Evolutionary conservation across 1,140 invertebrate species (phyloP).

Genomic region (Cepaea nemoralis): DNA sequence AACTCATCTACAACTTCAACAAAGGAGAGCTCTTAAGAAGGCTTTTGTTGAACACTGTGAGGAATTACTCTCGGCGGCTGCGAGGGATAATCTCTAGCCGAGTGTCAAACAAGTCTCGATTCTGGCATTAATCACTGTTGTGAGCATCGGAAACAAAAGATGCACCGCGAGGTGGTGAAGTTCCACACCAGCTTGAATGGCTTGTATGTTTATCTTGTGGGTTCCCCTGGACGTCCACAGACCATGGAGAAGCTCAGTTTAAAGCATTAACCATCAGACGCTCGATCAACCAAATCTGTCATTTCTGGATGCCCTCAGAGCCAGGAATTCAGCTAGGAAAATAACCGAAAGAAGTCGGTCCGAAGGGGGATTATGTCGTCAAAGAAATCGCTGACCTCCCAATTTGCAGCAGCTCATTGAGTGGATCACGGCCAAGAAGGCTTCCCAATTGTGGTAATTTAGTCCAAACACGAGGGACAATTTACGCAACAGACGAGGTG

Average conservation of each 20-base stretch:
- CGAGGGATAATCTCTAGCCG: neutral
- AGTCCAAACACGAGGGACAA: slow-evolving; percentile 13
- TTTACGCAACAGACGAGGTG: slow-evolving; percentile 13
- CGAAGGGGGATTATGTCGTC: neutral
- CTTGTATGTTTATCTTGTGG: neutral
- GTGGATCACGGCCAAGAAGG: neutral
- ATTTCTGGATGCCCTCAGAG: slow-evolving; percentile 1
- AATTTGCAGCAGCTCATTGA: slow-evolving; percentile 6
- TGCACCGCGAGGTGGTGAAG: neutral
- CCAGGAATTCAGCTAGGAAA: neutral
- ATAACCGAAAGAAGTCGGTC: neutral
- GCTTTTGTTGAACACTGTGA: neutral
- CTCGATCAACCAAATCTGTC: neutral
- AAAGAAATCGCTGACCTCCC: neutral
- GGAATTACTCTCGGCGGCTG: slow-evolving; percentile 22
- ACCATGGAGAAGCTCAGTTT: neutral
- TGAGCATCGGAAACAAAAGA: neutral
- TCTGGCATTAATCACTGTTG: neutral
- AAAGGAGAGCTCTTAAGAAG: neutral
- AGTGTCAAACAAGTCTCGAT: neutral
- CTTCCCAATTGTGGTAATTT: slow-evolving; percentile 16
- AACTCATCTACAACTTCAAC: neutral
- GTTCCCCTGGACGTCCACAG: neutral
- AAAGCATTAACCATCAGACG: neutral
- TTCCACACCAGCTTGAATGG: neutral